These are phyloP conservation scores for Sebastes iracundus DNA, from an alignment of 2,797 vertebrate genomes.

Conservation along the genomic window DNA sequence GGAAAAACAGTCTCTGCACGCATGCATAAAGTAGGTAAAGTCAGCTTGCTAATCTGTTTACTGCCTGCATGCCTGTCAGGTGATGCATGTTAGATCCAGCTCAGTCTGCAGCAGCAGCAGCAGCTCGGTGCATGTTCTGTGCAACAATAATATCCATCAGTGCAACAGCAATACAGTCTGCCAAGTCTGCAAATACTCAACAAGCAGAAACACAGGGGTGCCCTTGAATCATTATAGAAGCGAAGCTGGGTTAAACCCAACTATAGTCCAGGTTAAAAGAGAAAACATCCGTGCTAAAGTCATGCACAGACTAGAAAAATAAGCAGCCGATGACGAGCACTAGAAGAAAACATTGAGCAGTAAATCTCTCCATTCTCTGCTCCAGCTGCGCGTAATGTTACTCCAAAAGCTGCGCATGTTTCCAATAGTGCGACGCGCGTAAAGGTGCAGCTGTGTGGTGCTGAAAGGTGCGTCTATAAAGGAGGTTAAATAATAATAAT, in stretches of 20 bases:
- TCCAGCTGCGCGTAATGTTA: constrained; percentile 12
- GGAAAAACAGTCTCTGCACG: neutral
- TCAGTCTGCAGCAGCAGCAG: constrained; percentile 24
- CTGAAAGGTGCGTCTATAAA: neutral
- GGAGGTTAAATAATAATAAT: neutral
- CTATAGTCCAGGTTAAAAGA: neutral
- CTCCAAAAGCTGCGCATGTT: constrained; percentile 1
- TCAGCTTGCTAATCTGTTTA: constrained; percentile 22
- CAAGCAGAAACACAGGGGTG: constrained; percentile 37
- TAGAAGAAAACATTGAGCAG: constrained; percentile 47
- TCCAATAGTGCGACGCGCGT: neutral
- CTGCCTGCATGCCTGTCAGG: neutral
- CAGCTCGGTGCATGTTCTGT: neutral
- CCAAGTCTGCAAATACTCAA: constrained; percentile 10
- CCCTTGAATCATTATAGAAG: constrained; percentile 36
- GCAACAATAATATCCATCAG: constrained; percentile 1
- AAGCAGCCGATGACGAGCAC: neutral
- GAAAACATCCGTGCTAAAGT: neutral
- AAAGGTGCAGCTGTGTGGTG: neutral
- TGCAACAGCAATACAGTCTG: constrained; percentile 17
- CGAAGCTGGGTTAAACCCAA: neutral
- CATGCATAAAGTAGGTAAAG: neutral
- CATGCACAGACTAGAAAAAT: neutral
- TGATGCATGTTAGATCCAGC: constrained; percentile 24
- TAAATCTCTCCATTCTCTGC: constrained; percentile 20